phyloP scores from a whole-genome alignment of 1,140 invertebrate species.

The Caenorhabditis latens region DNA sequence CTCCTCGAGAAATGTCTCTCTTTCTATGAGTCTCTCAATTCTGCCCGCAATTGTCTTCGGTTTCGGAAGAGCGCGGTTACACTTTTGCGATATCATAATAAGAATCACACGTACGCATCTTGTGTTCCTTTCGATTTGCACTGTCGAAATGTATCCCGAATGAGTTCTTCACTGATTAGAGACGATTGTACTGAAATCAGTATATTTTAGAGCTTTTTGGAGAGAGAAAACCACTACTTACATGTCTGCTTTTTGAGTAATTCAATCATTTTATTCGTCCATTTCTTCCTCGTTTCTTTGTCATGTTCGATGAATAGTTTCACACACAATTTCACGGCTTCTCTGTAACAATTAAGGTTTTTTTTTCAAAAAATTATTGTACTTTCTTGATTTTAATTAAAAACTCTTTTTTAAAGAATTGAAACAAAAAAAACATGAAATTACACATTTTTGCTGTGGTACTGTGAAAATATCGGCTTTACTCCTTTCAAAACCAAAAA shows the following conservation, averaged over 20 bases:
- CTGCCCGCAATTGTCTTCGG: too few relatives aligned
- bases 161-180: constrained; percentile 25
- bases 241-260: constrained; percentile 58
- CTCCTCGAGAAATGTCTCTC: too few relatives aligned
- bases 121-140: constrained; percentile 56
- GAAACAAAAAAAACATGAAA: too few relatives aligned
- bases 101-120: constrained; percentile 39
- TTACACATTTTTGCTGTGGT: too few relatives aligned
- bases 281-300: constrained; percentile 58
- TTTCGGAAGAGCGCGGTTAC: too few relatives aligned
- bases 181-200: constrained; percentile 50
- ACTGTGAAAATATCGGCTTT: too few relatives aligned
- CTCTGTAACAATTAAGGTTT: constrained; percentile 61
- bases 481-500: too few relatives aligned
- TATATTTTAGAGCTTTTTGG: not conserved
- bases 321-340: constrained; percentile 60
- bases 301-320: constrained; percentile 53
- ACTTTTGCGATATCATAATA: constrained; percentile 2
- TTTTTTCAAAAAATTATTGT: too few relatives aligned
- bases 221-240: constrained; percentile 32
- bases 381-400: too few relatives aligned
- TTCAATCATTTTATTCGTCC: constrained; percentile 56
- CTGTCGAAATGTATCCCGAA: constrained; percentile 49
- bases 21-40: too few relatives aligned
- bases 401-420: too few relatives aligned